Percentiles rank a stretch among this genome's conserved stretches.
These are phyloP conservation scores for Cariama cristata DNA, from an alignment of 2,113 vertebrate species.

Conservation along the genomic window DNA sequence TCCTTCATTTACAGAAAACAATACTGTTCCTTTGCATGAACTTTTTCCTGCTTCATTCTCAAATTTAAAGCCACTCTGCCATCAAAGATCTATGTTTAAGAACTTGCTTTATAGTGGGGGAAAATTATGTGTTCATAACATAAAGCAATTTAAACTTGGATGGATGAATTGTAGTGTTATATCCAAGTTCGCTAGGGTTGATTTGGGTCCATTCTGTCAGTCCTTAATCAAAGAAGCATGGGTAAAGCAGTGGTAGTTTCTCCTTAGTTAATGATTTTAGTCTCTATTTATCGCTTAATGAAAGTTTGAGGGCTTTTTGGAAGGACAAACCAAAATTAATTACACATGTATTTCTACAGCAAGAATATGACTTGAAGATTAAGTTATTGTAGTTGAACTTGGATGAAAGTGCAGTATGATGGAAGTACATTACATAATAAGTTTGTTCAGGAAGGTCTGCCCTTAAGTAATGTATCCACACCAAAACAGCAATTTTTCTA, in stretches of 20 bases:
- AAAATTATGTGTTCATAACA: background rate
- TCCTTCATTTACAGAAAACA: slow-evolving; percentile 10
- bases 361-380: background rate
- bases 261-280: background rate
- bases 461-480: background rate
- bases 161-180: background rate
- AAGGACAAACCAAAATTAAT: background rate
- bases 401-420: background rate
- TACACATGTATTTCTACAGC: background rate
- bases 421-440: background rate
- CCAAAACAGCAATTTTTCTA: background rate
- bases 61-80: slow-evolving; percentile 83
- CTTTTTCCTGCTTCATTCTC: slow-evolving; percentile 61
- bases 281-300: background rate
- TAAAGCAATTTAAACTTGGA: background rate
- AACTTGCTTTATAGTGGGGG: background rate
- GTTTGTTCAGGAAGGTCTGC: background rate
- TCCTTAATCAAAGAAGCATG: slow-evolving; percentile 27
- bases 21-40: background rate
- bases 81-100: background rate
- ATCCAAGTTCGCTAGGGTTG: background rate
- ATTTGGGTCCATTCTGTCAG: slow-evolving; percentile 25
- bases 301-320: background rate
- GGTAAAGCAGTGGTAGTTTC: background rate
- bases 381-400: background rate